These are phyloP conservation scores for Oceanites oceanicus DNA, from an alignment of 2,113 vertebrate species.

Conservation along the genomic window DNA sequence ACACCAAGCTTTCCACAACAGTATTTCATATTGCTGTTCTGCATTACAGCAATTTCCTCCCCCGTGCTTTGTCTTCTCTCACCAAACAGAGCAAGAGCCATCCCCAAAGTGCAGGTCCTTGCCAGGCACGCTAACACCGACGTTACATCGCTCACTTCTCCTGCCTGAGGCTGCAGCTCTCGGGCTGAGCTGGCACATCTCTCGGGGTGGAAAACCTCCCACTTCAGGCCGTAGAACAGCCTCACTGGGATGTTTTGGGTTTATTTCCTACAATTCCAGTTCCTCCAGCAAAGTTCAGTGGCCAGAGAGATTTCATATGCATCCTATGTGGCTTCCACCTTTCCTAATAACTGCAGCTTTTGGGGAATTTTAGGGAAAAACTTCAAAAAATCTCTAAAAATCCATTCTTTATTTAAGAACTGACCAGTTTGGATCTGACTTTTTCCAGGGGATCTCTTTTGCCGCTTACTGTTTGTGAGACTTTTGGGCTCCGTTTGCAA, in stretches of 20 bases:
- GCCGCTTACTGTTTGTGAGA: not conserved
- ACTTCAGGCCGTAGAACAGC: not conserved
- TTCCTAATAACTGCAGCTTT: not conserved
- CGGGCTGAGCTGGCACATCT: not conserved
- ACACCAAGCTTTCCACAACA: not conserved
- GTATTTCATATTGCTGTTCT: not conserved
- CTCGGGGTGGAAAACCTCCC: not conserved
- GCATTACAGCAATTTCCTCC: not conserved
- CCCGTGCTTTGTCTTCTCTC: not conserved
- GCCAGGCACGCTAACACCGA: too few relatives aligned
- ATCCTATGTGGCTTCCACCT: not conserved
- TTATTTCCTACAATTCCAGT: not conserved
- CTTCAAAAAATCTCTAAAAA: not conserved
- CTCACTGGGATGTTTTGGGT: not conserved
- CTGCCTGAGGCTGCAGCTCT: not conserved
- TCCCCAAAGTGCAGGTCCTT: not conserved
- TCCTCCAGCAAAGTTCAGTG: not conserved
- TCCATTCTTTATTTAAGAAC: not conserved
- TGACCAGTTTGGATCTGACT: not conserved
- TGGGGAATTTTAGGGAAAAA: not conserved
- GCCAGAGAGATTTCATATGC: not conserved
- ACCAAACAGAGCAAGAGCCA: not conserved
- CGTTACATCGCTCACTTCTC: rapidly evolving
- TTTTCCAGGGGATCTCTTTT: not conserved
- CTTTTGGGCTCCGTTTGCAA: not conserved